phyloP scores from a whole-genome alignment of 1,140 invertebrate genomes.

The Neuroterus valhalla region DNA sequence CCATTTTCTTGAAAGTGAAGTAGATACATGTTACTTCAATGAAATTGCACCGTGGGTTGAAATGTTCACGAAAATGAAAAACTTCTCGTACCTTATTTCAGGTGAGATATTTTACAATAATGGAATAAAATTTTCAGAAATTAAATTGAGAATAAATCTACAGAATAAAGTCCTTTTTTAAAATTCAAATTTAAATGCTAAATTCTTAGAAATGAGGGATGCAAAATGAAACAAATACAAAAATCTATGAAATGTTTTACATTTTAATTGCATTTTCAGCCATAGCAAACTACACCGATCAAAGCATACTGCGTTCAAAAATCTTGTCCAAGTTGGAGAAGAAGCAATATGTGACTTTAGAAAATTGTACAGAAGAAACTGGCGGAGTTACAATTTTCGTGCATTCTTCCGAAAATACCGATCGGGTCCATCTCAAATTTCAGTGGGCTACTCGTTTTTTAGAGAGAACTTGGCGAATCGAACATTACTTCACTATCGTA shows the following conservation, averaged over 20 bases:
- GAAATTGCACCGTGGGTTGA: slow-evolving; percentile 32
- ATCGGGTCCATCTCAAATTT: slow-evolving; percentile 31
- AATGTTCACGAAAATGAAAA: slow-evolving; percentile 2
- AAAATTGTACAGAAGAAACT: slow-evolving; percentile 21
- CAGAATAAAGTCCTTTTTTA: no score
- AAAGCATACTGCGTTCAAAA: slow-evolving; percentile 25
- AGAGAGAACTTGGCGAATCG: slow-evolving; percentile 32
- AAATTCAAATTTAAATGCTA: no score
- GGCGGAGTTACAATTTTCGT: slow-evolving; percentile 35
- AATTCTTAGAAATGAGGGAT: no score
- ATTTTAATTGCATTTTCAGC: slow-evolving; percentile 21
- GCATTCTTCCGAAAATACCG: slow-evolving; percentile 18
- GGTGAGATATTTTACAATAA: slow-evolving; percentile 12
- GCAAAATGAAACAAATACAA: no score
- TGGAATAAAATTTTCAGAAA: not conserved
- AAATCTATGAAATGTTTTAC: no score
- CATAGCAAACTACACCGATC: slow-evolving; percentile 32
- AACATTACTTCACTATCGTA: slow-evolving; percentile 34
- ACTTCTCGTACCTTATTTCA: slow-evolving; percentile 11
- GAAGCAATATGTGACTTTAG: not conserved
- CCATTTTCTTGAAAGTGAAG: not conserved
- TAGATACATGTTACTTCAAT: slow-evolving; percentile 23
- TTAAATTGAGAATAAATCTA: no score
- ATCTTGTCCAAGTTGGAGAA: slow-evolving; percentile 30
- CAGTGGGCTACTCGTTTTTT: slow-evolving; percentile 36